Conservation (phyloP, 2,113 vertebrate species). For the Epinephelus moara region DNA sequence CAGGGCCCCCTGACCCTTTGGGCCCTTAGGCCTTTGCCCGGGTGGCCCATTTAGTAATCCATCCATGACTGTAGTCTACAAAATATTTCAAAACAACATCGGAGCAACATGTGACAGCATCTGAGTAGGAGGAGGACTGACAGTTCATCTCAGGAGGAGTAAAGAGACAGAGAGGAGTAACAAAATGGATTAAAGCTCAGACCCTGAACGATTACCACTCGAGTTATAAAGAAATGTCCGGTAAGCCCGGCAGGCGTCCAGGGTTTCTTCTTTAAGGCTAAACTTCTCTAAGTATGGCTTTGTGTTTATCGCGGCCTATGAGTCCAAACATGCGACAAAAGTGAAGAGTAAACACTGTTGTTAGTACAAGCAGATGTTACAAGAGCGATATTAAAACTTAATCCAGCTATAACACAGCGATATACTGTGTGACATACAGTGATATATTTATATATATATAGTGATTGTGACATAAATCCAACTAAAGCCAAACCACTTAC, state of each 20-base stretch:
- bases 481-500: slow-evolving; percentile 54
- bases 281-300: slow-evolving; percentile 68
- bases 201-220: slow-evolving; percentile 49
- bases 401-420: slow-evolving; percentile 5
- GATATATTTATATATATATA: slow-evolving; percentile 13
- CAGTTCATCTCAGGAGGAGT: not conserved
- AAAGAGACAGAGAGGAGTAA: slow-evolving; percentile 1
- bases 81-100: not conserved
- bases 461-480: slow-evolving; percentile 34
- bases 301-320: slow-evolving; percentile 9
- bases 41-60: too few relatives aligned
- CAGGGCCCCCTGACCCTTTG: too few relatives aligned
- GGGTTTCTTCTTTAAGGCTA: slow-evolving; percentile 63
- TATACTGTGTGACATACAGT: slow-evolving; percentile 11
- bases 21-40: too few relatives aligned
- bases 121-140: not conserved
- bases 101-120: slow-evolving; percentile 3
- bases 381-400: slow-evolving; percentile 33
- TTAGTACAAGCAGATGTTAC: slow-evolving; percentile 48
- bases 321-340: slow-evolving; percentile 27
- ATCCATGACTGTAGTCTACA: not conserved
- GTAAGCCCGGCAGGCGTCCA: slow-evolving; percentile 47
- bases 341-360: slow-evolving; percentile 27
- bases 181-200: slow-evolving; percentile 49
- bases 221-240: slow-evolving; percentile 53